phyloP scores from a whole-genome alignment of 2,888 invertebrate genomes.

The Diplazon laetatorius region DNA sequence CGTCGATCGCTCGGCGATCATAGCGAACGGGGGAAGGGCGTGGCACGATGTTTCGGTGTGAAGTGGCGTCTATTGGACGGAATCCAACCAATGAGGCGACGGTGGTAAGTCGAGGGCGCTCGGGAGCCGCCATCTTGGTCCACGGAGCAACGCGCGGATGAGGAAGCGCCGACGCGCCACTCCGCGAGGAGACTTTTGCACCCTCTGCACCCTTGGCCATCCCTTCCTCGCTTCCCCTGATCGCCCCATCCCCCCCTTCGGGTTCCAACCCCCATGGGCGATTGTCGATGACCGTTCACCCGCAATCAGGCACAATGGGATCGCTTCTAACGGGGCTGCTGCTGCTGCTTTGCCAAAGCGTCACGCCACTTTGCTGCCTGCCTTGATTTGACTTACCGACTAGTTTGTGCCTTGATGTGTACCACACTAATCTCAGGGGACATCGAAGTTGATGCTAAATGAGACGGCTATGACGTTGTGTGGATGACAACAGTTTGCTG shows the following conservation, averaged over 20 bases:
- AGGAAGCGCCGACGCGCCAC: slow-evolving; percentile 4
- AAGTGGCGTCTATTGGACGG: slow-evolving; percentile 53
- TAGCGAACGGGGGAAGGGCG: too few relatives aligned
- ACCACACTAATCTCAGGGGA: too few relatives aligned
- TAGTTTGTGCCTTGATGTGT: slow-evolving; percentile 27
- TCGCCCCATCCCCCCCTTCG: too few relatives aligned
- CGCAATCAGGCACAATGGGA: slow-evolving; percentile 74
- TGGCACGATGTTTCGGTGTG: too few relatives aligned
- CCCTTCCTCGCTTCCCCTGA: not conserved
- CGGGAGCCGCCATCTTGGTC: slow-evolving; percentile 54
- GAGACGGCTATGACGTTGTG: too few relatives aligned
- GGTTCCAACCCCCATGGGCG: slow-evolving; percentile 54
- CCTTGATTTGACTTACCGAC: slow-evolving; percentile 52
- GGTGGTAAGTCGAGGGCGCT: slow-evolving; percentile 2
- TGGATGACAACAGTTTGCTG: too few relatives aligned
- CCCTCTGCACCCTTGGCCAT: not conserved
- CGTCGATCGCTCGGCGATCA: too few relatives aligned
- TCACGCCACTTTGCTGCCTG: slow-evolving; percentile 64
- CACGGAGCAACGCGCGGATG: slow-evolving; percentile 27
- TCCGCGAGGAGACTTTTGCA: not conserved
- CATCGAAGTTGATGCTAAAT: too few relatives aligned
- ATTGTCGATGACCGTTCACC: slow-evolving; percentile 74
- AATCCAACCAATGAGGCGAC: slow-evolving; percentile 49
- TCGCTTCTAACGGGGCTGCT: slow-evolving; percentile 50
- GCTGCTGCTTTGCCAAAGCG: slow-evolving; percentile 47